phyloP scores from a whole-genome alignment of 2,888 invertebrate species.

The Mamestra brassicae region DNA sequence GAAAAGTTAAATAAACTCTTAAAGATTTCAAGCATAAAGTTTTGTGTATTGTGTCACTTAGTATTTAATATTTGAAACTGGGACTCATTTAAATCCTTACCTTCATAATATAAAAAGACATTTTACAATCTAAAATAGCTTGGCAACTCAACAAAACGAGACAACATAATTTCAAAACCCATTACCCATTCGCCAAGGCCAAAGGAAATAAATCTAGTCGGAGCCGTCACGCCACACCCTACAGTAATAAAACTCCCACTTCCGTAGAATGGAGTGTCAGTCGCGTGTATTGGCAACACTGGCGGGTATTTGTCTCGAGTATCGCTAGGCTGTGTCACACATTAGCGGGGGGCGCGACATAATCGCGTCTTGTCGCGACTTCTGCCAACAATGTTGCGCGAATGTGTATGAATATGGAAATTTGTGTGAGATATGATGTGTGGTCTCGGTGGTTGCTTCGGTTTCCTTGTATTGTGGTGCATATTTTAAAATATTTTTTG shows the following conservation, averaged over 20 bases:
- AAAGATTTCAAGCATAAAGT: neutral
- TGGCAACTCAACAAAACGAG: neutral
- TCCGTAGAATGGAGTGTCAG: slow-evolving; percentile 19
- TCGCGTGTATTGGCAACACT: slow-evolving; percentile 42
- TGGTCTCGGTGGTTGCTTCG: slow-evolving; percentile 2
- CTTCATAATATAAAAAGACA: neutral
- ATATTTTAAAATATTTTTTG: neutral
- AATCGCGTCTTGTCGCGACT: slow-evolving; percentile 53
- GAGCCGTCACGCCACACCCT: slow-evolving; percentile 31
- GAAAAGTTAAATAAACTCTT: neutral
- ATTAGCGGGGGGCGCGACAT: slow-evolving; percentile 58
- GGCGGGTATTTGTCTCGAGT: slow-evolving; percentile 36
- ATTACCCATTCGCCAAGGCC: slow-evolving; percentile 2
- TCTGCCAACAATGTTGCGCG: slow-evolving; percentile 46
- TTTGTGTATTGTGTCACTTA: neutral
- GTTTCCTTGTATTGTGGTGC: neutral
- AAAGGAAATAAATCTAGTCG: slow-evolving; percentile 27
- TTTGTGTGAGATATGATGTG: slow-evolving; percentile 36
- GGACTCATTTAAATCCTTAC: neutral
- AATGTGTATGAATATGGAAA: slow-evolving; percentile 52
- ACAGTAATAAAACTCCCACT: slow-evolving; percentile 47
- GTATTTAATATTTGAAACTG: neutral
- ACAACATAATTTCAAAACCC: neutral
- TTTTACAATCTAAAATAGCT: neutral
- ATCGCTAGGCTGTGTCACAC: slow-evolving; percentile 31